Percentiles rank a stretch among this genome's conserved stretches.
These are phyloP conservation scores for Sturnus vulgaris DNA, from an alignment of 2,113 vertebrate species.

Conservation along the genomic window DNA sequence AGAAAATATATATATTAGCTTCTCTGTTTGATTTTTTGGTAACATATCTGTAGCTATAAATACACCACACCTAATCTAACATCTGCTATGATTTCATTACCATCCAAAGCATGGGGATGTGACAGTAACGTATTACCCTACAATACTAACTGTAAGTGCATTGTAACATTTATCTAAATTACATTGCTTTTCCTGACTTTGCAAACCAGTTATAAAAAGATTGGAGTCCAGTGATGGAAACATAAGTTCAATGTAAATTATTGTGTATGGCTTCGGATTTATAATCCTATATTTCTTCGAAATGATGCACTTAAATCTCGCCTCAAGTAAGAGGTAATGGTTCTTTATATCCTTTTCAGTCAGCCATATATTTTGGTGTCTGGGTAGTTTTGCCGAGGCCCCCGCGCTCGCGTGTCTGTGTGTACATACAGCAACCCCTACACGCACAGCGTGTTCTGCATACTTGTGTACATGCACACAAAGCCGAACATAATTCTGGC, in stretches of 20 bases:
- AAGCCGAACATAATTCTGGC: constrained; percentile 25
- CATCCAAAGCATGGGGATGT: constrained; percentile 60
- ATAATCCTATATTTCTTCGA: constrained; percentile 52
- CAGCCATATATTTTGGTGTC: constrained; percentile 5
- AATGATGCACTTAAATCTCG: constrained; percentile 50
- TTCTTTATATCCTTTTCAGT: constrained; percentile 50
- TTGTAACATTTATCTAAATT: constrained; percentile 73
- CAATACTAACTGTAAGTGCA: constrained; percentile 52
- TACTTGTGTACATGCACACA: constrained; percentile 15
- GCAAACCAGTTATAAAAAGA: constrained; percentile 68
- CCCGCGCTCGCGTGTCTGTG: constrained; percentile 18
- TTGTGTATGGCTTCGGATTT: constrained; percentile 47
- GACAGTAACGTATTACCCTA: constrained; percentile 69
- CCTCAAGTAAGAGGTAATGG: constrained; percentile 45
- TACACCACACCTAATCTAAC: constrained; percentile 55
- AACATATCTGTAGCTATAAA: constrained; percentile 51
- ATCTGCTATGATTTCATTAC: constrained; percentile 68
- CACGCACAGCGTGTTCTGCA: constrained; percentile 27
- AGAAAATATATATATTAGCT: background rate
- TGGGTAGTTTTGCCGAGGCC: constrained; percentile 8
- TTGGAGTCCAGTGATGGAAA: constrained; percentile 56
- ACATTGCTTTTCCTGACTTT: constrained; percentile 70
- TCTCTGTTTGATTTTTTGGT: constrained; percentile 26
- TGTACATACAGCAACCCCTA: constrained; percentile 32
- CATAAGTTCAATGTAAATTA: constrained; percentile 56